Conservation (phyloP, 1,140 invertebrate genomes). For the Drosophila ficusphila region DNA sequence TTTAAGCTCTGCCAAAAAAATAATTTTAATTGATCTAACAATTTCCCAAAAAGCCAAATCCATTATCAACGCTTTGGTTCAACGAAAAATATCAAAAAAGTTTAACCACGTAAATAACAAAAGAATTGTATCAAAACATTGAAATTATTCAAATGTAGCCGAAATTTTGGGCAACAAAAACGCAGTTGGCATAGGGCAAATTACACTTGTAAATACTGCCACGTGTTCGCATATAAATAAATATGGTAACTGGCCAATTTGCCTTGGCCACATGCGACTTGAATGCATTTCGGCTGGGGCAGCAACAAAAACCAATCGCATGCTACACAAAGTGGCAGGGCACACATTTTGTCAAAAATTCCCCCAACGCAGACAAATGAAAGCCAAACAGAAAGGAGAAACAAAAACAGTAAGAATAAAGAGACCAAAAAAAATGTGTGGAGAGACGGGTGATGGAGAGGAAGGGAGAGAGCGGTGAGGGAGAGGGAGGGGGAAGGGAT, state of each 20-base stretch:
- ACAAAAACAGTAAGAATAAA: slow-evolving; percentile 55
- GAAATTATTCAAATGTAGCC: not conserved
- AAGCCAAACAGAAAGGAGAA: slow-evolving; percentile 44
- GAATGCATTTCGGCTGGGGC: slow-evolving; percentile 40
- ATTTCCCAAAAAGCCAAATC: no score
- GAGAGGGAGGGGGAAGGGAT: not conserved
- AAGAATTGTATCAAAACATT: not conserved
- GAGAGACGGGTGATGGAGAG: not conserved
- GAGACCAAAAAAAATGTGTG: slow-evolving; percentile 8
- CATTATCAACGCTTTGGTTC: no score
- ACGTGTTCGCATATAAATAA: not conserved
- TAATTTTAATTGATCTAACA: no score
- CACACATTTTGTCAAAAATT: slow-evolving; percentile 64
- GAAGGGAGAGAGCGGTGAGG: slow-evolving; percentile 15
- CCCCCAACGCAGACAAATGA: slow-evolving; percentile 29
- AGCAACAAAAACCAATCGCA: not conserved
- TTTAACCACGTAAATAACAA: not conserved
- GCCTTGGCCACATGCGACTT: slow-evolving; percentile 33
- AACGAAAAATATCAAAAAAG: not conserved
- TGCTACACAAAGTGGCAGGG: slow-evolving; percentile 50
- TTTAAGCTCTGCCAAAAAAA: no score
- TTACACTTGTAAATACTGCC: slow-evolving; percentile 65
- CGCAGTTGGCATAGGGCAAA: slow-evolving; percentile 25
- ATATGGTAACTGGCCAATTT: slow-evolving; percentile 1
- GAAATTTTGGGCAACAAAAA: not conserved